A percentile compares a stretch with the other conserved stretches of the same genome.
Evolutionary conservation across 92 coral and sea anemone genomes (phyloP).

Genomic region (Blastomussa wellsi): DNA sequence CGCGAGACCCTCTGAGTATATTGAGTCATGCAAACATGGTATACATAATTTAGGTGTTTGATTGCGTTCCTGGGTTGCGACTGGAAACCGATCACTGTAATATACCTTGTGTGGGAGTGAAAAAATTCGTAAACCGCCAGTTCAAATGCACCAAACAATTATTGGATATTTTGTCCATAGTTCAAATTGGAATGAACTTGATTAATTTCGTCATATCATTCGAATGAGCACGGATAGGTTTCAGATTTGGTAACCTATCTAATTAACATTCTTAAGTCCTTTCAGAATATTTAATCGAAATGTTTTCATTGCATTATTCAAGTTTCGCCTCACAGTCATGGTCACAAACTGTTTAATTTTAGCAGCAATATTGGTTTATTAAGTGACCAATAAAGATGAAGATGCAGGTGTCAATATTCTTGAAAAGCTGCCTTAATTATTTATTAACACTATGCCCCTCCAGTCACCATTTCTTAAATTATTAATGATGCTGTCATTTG

Average conservation of each 20-base stretch:
- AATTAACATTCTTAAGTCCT: background rate
- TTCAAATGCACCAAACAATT: background rate
- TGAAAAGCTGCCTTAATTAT: conserved; percentile 5
- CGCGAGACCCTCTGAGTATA: background rate
- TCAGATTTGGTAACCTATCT: background rate
- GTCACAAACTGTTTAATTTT: background rate
- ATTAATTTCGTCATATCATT: background rate
- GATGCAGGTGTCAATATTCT: background rate
- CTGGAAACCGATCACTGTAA: background rate
- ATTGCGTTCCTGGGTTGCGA: conserved; percentile 16
- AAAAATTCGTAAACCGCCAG: background rate
- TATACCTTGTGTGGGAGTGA: background rate
- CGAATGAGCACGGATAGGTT: background rate
- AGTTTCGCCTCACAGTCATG: background rate
- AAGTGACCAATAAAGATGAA: conserved; percentile 34
- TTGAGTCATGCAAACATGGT: background rate
- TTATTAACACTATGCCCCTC: conserved; percentile 1
- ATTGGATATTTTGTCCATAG: background rate
- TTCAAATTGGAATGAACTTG: background rate
- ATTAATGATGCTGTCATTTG: conserved; percentile 1
- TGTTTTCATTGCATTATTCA: background rate
- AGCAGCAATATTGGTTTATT: background rate
- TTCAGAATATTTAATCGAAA: background rate
- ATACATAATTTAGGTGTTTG: conserved; percentile 11
- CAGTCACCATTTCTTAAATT: background rate